These are phyloP conservation scores for Sporophila hypoxantha DNA, from an alignment of 2,113 vertebrate genomes.

Conservation along the genomic window DNA sequence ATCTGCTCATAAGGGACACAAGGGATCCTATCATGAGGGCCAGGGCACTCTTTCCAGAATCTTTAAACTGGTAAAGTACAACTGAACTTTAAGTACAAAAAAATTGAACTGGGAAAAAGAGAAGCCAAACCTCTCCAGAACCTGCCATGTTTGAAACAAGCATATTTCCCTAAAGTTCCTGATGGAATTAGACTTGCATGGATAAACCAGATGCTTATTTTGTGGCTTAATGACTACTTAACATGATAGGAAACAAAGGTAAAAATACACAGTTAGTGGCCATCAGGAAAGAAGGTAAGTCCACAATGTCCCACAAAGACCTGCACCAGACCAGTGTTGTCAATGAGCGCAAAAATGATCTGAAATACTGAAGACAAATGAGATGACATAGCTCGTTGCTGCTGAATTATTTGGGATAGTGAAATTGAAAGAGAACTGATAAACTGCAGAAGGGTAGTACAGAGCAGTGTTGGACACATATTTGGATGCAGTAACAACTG, in stretches of 20 bases:
- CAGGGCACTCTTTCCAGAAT: constrained; percentile 92
- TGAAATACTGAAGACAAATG: neutral
- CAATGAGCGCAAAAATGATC: neutral
- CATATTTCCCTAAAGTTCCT: neutral
- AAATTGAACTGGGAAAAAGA: neutral
- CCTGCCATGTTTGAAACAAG: neutral
- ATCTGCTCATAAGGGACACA: constrained; percentile 83
- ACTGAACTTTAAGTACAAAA: neutral
- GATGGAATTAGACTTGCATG: neutral
- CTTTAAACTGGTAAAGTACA: constrained; percentile 93
- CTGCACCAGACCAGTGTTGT: neutral
- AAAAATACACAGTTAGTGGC: neutral
- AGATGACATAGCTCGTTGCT: neutral
- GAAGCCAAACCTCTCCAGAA: neutral
- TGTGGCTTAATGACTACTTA: neutral
- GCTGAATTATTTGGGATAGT: neutral
- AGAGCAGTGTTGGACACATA: neutral
- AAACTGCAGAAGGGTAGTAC: neutral
- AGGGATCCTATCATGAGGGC: constrained; percentile 82
- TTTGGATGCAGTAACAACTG: neutral
- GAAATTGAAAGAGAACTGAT: neutral
- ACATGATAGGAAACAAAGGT: neutral
- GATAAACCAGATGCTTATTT: neutral
- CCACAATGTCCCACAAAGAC: neutral
- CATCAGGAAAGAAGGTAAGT: neutral